Evolutionary conservation across 2,888 invertebrate species (phyloP).

Genomic region (Yponomeuta evonymella): DNA sequence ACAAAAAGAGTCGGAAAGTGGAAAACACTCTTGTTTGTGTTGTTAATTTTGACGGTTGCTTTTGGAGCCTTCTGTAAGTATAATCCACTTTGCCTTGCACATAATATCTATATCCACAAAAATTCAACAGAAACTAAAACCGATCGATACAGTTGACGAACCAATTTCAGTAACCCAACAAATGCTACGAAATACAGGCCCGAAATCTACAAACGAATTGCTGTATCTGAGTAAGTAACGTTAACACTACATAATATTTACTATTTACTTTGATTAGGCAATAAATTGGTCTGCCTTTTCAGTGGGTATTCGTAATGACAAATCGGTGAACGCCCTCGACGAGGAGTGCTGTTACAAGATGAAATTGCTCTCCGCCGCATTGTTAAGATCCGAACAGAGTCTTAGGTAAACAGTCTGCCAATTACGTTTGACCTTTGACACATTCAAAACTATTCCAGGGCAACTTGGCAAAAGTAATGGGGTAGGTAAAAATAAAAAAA

Average conservation of each 20-base stretch:
- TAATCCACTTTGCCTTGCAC: not conserved
- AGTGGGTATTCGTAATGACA: slow-evolving; percentile 31
- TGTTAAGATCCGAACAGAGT: slow-evolving; percentile 46
- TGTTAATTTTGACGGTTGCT: slow-evolving; percentile 30
- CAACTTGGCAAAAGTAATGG: not conserved
- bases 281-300: slow-evolving; percentile 15
- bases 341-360: slow-evolving; percentile 53
- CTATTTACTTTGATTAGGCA: not conserved
- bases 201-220: not conserved
- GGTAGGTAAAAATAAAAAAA: too few species aligned
- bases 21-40: slow-evolving; percentile 34
- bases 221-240: not conserved
- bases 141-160: not conserved
- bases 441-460: not conserved
- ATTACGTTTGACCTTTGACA: not conserved
- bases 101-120: not conserved
- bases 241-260: not conserved
- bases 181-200: not conserved
- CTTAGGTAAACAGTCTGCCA: slow-evolving; percentile 39
- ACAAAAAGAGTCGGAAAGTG: slow-evolving; percentile 29
- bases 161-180: not conserved
- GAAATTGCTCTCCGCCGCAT: slow-evolving; percentile 46
- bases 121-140: not conserved
- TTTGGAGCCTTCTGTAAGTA: not conserved
- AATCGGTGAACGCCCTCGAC: slow-evolving; percentile 31